Evolutionary conservation across 2,113 vertebrate species (phyloP).

Genomic region (Carollia perspicillata): DNA sequence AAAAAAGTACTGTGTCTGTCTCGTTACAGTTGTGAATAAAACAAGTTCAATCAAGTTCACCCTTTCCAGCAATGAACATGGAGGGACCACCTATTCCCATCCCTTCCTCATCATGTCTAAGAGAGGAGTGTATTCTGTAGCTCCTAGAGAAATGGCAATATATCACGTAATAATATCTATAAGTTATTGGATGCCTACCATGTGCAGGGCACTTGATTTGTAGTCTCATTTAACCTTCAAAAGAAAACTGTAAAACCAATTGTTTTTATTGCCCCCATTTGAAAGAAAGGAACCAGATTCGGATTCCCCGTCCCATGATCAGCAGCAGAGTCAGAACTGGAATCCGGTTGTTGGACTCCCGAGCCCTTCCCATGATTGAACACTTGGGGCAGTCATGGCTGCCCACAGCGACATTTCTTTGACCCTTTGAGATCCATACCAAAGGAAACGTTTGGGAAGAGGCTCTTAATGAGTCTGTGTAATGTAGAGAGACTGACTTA

Average conservation of each 20-base stretch:
- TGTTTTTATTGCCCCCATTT: background rate
- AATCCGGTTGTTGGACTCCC: background rate
- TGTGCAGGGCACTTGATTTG: background rate
- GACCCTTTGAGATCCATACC: background rate
- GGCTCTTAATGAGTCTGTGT: background rate
- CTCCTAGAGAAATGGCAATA: background rate
- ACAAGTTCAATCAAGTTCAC: background rate
- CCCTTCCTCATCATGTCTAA: background rate
- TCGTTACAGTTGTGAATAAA: background rate
- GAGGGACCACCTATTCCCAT: background rate
- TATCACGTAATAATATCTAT: background rate
- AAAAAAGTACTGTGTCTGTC: background rate
- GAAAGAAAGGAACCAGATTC: background rate
- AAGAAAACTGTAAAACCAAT: background rate
- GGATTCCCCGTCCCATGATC: background rate
- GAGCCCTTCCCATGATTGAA: background rate
- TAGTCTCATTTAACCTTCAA: slow-evolving; percentile 15
- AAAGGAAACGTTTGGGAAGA: background rate
- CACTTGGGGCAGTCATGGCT: background rate
- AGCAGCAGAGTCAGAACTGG: background rate
- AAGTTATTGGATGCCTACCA: background rate
- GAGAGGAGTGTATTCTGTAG: background rate
- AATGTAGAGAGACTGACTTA: background rate
- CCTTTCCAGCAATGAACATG: background rate
- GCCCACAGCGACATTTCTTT: background rate